These are phyloP conservation scores for Semicossyphus pulcher DNA, from an alignment of 2,113 vertebrate species.

Conservation along the genomic window DNA sequence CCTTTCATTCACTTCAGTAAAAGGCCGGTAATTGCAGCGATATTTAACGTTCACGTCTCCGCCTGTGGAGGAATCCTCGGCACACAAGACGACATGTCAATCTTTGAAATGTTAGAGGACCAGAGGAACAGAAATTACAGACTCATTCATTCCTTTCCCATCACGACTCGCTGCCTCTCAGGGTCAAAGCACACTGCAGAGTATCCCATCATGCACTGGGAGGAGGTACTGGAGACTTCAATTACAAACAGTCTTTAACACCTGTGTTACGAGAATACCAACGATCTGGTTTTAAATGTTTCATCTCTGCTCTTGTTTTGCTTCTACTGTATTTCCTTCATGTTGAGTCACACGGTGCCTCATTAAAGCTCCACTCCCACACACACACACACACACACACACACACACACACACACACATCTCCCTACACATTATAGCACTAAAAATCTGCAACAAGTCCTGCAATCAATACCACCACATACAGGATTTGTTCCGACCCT, in stretches of 20 bases:
- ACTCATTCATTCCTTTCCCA: slow-evolving; percentile 18
- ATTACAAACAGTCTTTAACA: background rate
- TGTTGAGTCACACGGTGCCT: background rate
- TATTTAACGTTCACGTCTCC: slow-evolving; percentile 9
- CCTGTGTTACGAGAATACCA: background rate
- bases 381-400: too few species aligned
- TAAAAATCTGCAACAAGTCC: background rate
- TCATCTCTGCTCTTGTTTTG: background rate
- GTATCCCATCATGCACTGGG: slow-evolving; percentile 45
- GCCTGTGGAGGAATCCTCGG: slow-evolving; percentile 30
- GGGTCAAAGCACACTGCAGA: background rate
- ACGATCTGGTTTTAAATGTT: background rate
- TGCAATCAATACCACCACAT: background rate
- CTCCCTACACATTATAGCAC: background rate
- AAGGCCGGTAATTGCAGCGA: slow-evolving; percentile 35
- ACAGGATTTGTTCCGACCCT: background rate
- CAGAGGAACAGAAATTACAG: slow-evolving; percentile 6
- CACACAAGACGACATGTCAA: slow-evolving; percentile 14
- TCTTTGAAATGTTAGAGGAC: slow-evolving; percentile 41
- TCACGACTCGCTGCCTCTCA: background rate
- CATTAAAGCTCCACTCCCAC: background rate
- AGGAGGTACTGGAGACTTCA: background rate
- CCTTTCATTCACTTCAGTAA: slow-evolving; percentile 24
- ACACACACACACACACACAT: background rate
- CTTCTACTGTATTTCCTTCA: background rate